Evolutionary conservation across 2,888 invertebrate species (phyloP).

Genomic region (Mesoligia furuncula): DNA sequence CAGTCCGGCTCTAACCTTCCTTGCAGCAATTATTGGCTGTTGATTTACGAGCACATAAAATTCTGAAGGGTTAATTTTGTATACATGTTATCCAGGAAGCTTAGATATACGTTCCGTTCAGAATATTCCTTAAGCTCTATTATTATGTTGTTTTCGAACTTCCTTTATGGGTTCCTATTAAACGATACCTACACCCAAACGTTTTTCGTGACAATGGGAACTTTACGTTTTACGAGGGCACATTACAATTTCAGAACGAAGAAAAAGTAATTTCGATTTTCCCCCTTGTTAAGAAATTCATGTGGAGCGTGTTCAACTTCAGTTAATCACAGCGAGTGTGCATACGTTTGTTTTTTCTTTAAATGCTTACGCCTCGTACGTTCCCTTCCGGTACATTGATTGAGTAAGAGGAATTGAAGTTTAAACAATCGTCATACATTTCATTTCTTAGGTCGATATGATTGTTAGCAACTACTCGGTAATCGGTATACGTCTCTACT

Average conservation of each 20-base stretch:
- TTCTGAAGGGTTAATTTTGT: constrained; percentile 28
- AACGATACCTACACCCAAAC: constrained; percentile 33
- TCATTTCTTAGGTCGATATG: constrained; percentile 53
- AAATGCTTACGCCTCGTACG: constrained; percentile 44
- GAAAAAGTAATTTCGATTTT: constrained; percentile 56
- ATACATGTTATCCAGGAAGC: constrained; percentile 9
- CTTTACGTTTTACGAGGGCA: constrained; percentile 62
- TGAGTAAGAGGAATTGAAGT: constrained; percentile 57
- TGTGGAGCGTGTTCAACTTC: constrained; percentile 58
- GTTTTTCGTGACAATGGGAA: constrained; percentile 62
- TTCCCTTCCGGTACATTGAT: constrained; percentile 54
- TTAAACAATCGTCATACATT: constrained; percentile 57
- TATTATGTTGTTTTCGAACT: constrained; percentile 29
- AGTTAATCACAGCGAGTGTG: constrained; percentile 55
- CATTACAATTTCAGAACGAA: constrained; percentile 44
- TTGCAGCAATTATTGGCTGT: constrained; percentile 30
- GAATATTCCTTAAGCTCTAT: no score
- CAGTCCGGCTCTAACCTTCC: constrained; percentile 13
- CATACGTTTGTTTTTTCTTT: constrained; percentile 53
- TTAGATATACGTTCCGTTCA: neutral
- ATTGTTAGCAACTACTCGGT: constrained; percentile 48
- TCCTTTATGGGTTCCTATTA: constrained; percentile 43
- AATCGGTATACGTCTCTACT: constrained; percentile 39
- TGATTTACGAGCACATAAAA: constrained; percentile 44
- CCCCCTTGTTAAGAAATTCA: constrained; percentile 49